phyloP scores from a whole-genome alignment of 2,888 invertebrate species.

The Suillia variegata region DNA sequence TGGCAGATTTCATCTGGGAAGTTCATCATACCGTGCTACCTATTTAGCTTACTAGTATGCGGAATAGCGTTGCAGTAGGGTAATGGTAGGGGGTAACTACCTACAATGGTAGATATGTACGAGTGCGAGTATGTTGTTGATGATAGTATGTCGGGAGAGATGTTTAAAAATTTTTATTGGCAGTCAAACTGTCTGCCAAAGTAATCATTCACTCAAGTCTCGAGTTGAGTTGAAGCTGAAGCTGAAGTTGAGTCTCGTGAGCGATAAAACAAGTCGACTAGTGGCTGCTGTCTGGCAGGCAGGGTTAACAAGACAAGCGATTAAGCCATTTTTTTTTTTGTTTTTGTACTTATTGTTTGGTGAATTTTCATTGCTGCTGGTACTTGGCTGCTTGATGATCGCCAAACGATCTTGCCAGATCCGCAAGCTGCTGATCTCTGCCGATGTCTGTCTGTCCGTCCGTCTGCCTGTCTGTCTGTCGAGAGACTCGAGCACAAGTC shows the following conservation, averaged over 20 bases:
- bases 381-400: neutral
- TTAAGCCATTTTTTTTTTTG: constrained; percentile 48
- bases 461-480: neutral
- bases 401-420: neutral
- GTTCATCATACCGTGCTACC: too few relatives aligned
- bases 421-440: neutral
- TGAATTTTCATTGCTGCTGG: too few relatives aligned
- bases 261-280: constrained; percentile 8
- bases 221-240: neutral
- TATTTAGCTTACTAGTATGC: too few relatives aligned
- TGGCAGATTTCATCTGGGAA: too few relatives aligned
- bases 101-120: too few relatives aligned
- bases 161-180: constrained; percentile 19
- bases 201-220: constrained; percentile 21
- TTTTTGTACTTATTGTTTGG: neutral
- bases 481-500: neutral
- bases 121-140: too few relatives aligned
- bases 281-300: constrained; percentile 24
- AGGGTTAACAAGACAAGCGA: constrained; percentile 52
- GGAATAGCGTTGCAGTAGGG: too few relatives aligned
- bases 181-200: constrained; percentile 31
- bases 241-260: neutral
- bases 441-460: neutral
- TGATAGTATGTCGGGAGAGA: too few relatives aligned
- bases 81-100: too few relatives aligned